Percentiles rank a stretch among this genome's conserved stretches.
phyloP scores from a whole-genome alignment of 2,888 invertebrate genomes.

The Malacosoma neustria region DNA sequence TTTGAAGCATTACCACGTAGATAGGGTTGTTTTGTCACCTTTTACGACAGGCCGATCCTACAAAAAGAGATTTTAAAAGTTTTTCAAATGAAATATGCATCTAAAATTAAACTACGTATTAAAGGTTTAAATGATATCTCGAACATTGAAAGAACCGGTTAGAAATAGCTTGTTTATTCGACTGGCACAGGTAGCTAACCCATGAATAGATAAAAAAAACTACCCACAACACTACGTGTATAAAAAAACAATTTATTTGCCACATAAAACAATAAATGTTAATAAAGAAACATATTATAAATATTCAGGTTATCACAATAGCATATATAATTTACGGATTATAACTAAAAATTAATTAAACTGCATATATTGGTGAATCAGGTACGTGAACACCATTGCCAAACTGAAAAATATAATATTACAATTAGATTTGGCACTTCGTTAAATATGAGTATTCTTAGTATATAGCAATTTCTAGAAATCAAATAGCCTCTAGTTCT shows the following conservation, averaged over 20 bases:
- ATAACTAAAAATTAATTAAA: constrained; percentile 20
- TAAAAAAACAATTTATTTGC: neutral
- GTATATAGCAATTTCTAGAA: neutral
- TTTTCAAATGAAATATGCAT: too few relatives aligned
- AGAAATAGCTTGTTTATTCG: too few relatives aligned
- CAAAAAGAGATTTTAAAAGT: too few relatives aligned
- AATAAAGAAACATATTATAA: neutral
- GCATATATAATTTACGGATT: constrained; percentile 7
- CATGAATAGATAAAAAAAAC: too few relatives aligned
- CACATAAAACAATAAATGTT: neutral
- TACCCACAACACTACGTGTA: too few relatives aligned
- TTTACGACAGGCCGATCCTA: too few relatives aligned
- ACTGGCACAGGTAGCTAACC: too few relatives aligned
- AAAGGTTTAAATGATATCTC: too few relatives aligned
- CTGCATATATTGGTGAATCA: constrained; percentile 56
- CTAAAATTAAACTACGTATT: too few relatives aligned
- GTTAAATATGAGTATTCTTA: neutral
- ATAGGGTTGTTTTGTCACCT: too few relatives aligned
- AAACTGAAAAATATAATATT: constrained; percentile 55
- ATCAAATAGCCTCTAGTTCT: neutral
- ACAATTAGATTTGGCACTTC: constrained; percentile 22
- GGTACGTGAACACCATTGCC: constrained; percentile 59
- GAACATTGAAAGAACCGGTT: too few relatives aligned
- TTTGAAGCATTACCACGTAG: too few relatives aligned
- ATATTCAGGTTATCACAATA: constrained; percentile 14